Base-by-base conservation (phyloP, 30 jellyfish, hydroid and myxozoan genomes). In the Chrysaora quinquecirrha region DNA sequence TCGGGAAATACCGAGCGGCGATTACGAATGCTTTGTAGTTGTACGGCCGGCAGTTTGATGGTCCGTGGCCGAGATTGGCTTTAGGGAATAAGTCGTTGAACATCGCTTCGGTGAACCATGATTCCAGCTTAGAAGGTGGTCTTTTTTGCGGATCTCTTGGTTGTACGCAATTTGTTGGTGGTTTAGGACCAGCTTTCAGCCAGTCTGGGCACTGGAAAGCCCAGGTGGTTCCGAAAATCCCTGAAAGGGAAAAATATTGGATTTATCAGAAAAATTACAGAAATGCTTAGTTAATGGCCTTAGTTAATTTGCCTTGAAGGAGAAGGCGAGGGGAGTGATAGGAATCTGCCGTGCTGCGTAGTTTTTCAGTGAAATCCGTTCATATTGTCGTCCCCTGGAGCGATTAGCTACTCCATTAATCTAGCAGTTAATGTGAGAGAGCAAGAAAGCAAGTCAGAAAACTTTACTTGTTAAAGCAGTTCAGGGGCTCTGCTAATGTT, bases 1-100 rank as follows among this genome's bases (percentile, higher is more conserved):
- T 90, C 12, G 97, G 97, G 68, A 90, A 90, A 49, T 90, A 90
- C 47, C 97, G 73, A 12, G 97, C 96, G 28, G 97, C 97, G 32
- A 90, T 90, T 6, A 29, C 87, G 30, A 90, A 90, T 11, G 97
- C 96, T 74, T 90, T 84, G 84, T 90, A 90, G 84, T 84, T 90
- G 90, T 90, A 90, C 32, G 97, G 97, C 30, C 96, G 60, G 85
- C 97, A 90, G 43, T 90, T 72, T 2, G 96, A 84, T 48, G 97
- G 97, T 16, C 97, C 97, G 27, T 77, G 87, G 0, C 97, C 97
- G 9, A 90, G 47, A 48, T 90, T 90, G 19, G 97, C 96, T 52
- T 90, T 90, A 2, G 96, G 97, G 90, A 90, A 90, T 31, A 90
- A 69, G 47, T 90, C 97, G 64, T 90, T 90, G 90, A 90, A 90